These are phyloP conservation scores for Gallinago jamesoni DNA, from an alignment of 2,113 vertebrate species.

Conservation along the genomic window DNA sequence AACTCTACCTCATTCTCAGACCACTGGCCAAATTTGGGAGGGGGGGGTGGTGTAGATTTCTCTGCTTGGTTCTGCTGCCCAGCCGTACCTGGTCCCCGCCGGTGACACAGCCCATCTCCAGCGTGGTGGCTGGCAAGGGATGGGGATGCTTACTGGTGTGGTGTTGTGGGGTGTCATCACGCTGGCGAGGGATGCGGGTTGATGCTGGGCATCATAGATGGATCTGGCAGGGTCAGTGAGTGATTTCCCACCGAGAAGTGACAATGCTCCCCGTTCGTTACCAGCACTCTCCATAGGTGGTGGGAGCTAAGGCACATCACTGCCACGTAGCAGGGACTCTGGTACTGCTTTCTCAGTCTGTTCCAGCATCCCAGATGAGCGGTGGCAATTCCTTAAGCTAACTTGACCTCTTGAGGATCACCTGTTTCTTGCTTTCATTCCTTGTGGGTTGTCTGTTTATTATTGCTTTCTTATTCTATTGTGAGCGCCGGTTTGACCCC, in stretches of 20 bases:
- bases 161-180: not conserved
- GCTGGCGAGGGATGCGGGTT: not conserved
- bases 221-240: not conserved
- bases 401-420: not conserved
- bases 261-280: accelerated
- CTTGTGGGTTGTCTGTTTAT: not conserved
- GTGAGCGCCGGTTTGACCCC: accelerated
- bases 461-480: not conserved
- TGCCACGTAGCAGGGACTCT: not conserved
- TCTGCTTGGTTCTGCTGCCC: not conserved
- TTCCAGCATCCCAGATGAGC: not conserved
- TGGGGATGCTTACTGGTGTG: not conserved
- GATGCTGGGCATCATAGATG: not conserved
- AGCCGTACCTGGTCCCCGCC: accelerated
- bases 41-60: not conserved
- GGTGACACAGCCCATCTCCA: not conserved
- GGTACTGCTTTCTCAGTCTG: accelerated
- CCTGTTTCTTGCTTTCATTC: not conserved
- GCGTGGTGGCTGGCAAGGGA: not conserved
- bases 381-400: not conserved
- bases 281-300: not conserved
- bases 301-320: not conserved
- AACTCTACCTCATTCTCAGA: not conserved
- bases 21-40: not conserved
- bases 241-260: not conserved